phyloP scores from a whole-genome alignment of 2,888 invertebrate species.

The Flabesymbios commensalis region DNA sequence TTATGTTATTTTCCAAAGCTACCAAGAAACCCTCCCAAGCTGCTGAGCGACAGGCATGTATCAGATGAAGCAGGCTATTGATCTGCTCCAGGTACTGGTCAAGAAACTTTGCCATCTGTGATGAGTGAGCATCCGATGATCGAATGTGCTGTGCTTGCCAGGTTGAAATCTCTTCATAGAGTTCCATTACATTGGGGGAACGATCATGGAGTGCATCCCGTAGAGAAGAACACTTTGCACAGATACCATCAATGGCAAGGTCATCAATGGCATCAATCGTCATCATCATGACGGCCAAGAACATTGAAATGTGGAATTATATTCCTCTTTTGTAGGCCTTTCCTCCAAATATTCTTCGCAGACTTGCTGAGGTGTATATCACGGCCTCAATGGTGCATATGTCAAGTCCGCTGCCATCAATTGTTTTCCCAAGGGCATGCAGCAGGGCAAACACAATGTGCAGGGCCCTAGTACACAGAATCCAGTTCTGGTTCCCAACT shows the following conservation, averaged over 20 bases:
- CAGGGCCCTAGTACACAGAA: neutral
- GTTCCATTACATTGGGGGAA: neutral
- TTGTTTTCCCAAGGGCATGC: neutral
- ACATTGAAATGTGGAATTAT: neutral
- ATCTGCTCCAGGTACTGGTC: neutral
- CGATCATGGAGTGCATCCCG: neutral
- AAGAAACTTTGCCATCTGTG: neutral
- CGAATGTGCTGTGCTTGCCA: neutral
- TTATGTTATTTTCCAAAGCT: too few species aligned
- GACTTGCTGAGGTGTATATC: neutral
- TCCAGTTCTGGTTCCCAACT: neutral
- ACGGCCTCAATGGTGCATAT: neutral
- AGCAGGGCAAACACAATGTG: neutral
- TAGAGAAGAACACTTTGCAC: neutral
- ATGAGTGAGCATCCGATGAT: neutral
- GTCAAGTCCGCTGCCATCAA: neutral
- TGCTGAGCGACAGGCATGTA: neutral
- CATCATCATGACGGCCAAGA: neutral
- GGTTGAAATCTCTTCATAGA: neutral
- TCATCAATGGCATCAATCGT: neutral
- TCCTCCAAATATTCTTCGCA: neutral
- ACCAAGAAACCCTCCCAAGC: neutral
- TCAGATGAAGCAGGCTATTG: neutral
- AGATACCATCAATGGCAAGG: neutral
- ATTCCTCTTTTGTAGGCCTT: neutral